Evolutionary conservation across 1,140 invertebrate genomes (phyloP).

Genomic region (Propsilocerus akamusi): DNA sequence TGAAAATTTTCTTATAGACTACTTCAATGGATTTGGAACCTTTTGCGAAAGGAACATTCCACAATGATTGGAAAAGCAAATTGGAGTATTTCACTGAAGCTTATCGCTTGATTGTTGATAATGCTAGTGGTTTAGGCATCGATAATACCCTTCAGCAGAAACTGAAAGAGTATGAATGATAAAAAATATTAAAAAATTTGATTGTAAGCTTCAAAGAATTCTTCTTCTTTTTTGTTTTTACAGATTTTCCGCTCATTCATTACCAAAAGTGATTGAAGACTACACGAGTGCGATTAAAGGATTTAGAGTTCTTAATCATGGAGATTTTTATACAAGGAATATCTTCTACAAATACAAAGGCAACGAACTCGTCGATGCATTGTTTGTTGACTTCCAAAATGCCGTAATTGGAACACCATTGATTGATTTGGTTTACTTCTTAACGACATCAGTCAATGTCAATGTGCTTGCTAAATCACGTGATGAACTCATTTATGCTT

Average conservation of each 20-base stretch:
- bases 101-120: constrained; percentile 1
- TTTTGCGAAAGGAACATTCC: not conserved
- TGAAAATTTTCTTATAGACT: not conserved
- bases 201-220: not conserved
- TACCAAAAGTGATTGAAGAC: not conserved
- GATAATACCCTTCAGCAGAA: not conserved
- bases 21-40: not conserved
- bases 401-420: not conserved
- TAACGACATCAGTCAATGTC: not conserved
- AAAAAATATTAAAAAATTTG: no score
- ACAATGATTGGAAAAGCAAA: not conserved
- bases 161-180: not conserved
- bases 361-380: not conserved
- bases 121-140: not conserved
- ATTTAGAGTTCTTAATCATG: not conserved
- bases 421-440: not conserved
- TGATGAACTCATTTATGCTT: not conserved
- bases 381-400: constrained; percentile 3
- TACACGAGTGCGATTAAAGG: not conserved
- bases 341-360: constrained; percentile 5
- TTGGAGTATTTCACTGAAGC: not conserved
- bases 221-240: not conserved
- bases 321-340: not conserved
- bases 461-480: not conserved
- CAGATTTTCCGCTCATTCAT: not conserved